Evolutionary conservation across 2,797 vertebrate genomes (phyloP), one percentile per base, ranked within the genome.

Genomic region (Acestrorhynchus altus): DNA sequence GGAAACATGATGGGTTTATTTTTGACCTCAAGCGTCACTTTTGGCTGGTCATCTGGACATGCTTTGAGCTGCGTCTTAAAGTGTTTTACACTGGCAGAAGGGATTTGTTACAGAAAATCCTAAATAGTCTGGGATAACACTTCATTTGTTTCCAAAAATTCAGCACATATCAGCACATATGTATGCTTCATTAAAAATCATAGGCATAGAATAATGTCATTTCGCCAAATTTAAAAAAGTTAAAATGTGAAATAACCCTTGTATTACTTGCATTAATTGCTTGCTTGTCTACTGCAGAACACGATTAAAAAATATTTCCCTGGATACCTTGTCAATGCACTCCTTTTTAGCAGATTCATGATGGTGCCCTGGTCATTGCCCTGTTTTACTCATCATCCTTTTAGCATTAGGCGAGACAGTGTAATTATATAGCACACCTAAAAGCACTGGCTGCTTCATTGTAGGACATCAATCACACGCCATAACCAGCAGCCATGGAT

Each of bases 341-440:
- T 18, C 28, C 39, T 66, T 63, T 68, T 46, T 47, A 16, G 31
- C 49, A 61, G 35, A 24, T 70, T 15, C 44, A n/a, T 2, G 5
- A 12, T 26, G n/a, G 59, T 26, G 59, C 0, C 12, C 20, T 42
- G 22, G 70, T 59, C 69, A 64, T 57, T 63, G 63, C 49, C n/a
- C 69, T 51, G 35, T 81, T 78, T 83, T 68, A 81, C 76, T 81
- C 69, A 76, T 69, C n/a, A 20, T 39, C n/a, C 18, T 69, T 72
- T 78, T 51, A 77, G 73, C 80, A 40, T 75, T 71, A 60, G 51
- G 35, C 59, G 59, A 76, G 66, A 61, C 46, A 42, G 39, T 70
- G 49, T 84, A 82, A 83, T 81, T 84, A 80, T 76, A 76, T 28
- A 76, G 35, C 69, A 31, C 77, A 77, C 78, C 75, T 79, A 76